Conservation (phyloP, 2,888 invertebrate species). For the Drosophila eohydei region DNA sequence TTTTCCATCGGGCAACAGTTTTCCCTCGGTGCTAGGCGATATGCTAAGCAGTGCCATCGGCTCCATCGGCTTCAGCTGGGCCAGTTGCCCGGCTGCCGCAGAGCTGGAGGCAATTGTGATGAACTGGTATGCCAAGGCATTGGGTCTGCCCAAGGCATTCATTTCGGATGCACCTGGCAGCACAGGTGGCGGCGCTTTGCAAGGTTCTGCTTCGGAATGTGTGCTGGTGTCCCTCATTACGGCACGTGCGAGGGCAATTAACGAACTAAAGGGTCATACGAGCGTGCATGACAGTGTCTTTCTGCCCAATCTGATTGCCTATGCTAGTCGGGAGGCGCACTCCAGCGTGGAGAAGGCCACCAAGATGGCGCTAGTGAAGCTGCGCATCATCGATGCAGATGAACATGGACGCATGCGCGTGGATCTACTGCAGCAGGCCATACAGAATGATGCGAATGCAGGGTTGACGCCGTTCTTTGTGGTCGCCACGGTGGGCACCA, state of each 20-base stretch:
- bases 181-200: conserved; percentile 92
- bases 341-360: conserved; percentile 92
- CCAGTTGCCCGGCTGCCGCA: conserved; percentile 94
- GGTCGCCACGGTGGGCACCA: conserved; percentile 92
- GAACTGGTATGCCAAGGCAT: conserved; percentile 92
- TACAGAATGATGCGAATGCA: conserved; percentile 89
- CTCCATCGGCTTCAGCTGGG: conserved; percentile 97
- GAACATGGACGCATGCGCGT: conserved; percentile 89
- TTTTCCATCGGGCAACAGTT: conserved; percentile 96
- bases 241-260: conserved; percentile 90
- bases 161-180: conserved; percentile 84
- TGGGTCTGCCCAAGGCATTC: conserved; percentile 91
- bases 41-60: conserved; percentile 95
- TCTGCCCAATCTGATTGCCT: conserved; percentile 91
- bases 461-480: conserved; percentile 94
- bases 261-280: conserved; percentile 87
- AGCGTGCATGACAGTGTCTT: conserved; percentile 88
- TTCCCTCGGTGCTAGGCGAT: conserved; percentile 95
- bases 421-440: conserved; percentile 87
- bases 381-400: conserved; percentile 90
- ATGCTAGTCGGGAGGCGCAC: conserved; percentile 90
- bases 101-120: conserved; percentile 93
- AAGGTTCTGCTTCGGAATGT: conserved; percentile 94
- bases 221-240: conserved; percentile 91
- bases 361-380: conserved; percentile 90